Base-by-base conservation (phyloP, 53 echinoderm and acorn worm genomes). In the Apostichopus leukothele region DNA sequence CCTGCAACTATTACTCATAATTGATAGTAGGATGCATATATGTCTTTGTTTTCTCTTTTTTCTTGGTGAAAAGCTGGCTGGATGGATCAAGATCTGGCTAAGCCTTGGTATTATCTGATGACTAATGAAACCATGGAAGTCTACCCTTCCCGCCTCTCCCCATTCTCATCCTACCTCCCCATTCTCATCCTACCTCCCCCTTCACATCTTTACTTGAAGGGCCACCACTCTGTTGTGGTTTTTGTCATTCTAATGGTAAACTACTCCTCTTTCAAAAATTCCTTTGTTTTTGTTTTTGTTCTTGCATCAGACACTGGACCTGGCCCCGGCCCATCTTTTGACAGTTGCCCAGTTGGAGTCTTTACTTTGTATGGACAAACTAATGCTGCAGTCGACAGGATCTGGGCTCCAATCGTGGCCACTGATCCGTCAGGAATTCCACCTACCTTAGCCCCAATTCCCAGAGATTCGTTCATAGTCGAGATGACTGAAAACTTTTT, bases 291-390 rank as follows among this genome's bases (percentile, higher is more conserved):
- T 39, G 39, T 2, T 39, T 55, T 53, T 5, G 53, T 80, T 27
- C 22, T 6, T 80, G 57, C 23, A 80, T 80, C 21, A 80, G 80
- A 80, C 22, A 52, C 80, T 53, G 80, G 80, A 9, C 80, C 80
- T 55, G 80, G 20, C 6, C 80, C 80, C 6, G 20, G 9, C 57
- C 80, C 80, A 9, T 53, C 57, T 12, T 80, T 80, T 53, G 23
- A 20, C 20, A 19, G n/a, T 55, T 80, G 80, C 11, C 80, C 80
- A 53, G 5, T 7, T 1, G 10, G 20, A 9, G 1, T 80, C 18
- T 80, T 80, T 16, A 80, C 6, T 3, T 54, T 80, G 4, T 51
- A 9, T 57, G 80, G 54, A n/a, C 80, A 54, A 53, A 53, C 80
- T 53, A 57, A 57, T 54, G 80, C 20, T 21, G 21, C 57, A 80